phyloP scores from a whole-genome alignment of 2,797 vertebrate genomes.

The Pelodytes ibericus region DNA sequence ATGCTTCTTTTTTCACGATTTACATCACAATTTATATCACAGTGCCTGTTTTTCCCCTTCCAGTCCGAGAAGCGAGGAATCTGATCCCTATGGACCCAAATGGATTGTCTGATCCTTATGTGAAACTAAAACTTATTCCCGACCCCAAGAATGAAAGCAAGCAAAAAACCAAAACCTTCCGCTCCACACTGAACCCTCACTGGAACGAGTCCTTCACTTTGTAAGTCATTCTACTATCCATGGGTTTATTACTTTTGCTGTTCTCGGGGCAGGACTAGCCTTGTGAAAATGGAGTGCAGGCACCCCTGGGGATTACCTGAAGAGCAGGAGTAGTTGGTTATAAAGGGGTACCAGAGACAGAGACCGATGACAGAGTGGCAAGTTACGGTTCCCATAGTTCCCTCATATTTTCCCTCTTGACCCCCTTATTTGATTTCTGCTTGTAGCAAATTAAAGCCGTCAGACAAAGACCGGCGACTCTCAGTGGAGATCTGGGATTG shows the following conservation, averaged over 20 bases:
- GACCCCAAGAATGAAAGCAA: constrained; percentile 98
- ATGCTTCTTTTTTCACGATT: too few species aligned
- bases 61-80: constrained; percentile 94
- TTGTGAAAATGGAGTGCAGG: too few species aligned
- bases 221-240: constrained; percentile 74
- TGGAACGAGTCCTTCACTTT: constrained; percentile 96
- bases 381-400: too few species aligned
- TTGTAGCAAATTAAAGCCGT: constrained; percentile 87
- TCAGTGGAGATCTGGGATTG: constrained; percentile 97
- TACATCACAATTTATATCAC: too few species aligned
- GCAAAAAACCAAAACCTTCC: constrained; percentile 96
- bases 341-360: too few species aligned
- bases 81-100: constrained; percentile 98
- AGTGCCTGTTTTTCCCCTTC: constrained; percentile 35
- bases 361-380: too few species aligned
- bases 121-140: constrained; percentile 96
- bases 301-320: background rate
- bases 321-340: too few species aligned
- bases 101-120: constrained; percentile 93
- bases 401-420: too few species aligned
- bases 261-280: too few species aligned
- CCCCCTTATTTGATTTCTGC: background rate
- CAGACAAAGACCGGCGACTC: constrained; percentile 93
- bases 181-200: constrained; percentile 92
- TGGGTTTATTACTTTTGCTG: background rate